A percentile compares a stretch with the other conserved stretches of the same genome.
These are phyloP conservation scores for Herpailurus yagouaroundi DNA, from an alignment of 2,113 vertebrate genomes.

Conservation along the genomic window DNA sequence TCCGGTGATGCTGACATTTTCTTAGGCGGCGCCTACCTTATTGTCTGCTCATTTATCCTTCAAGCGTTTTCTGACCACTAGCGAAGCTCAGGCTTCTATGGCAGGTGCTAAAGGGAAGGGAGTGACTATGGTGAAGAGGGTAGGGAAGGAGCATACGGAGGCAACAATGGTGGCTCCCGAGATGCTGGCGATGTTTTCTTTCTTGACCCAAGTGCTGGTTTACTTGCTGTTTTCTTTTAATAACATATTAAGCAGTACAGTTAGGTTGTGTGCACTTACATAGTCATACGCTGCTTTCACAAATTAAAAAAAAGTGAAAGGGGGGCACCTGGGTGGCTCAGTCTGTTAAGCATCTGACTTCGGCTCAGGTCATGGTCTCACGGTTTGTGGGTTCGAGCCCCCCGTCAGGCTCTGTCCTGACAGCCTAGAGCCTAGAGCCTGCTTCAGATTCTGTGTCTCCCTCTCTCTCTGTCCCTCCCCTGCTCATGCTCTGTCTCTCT, in stretches of 20 bases:
- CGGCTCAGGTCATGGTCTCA: too few species aligned
- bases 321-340: too few species aligned
- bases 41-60: neutral
- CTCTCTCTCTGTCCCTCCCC: too few species aligned
- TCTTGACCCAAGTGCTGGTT: neutral
- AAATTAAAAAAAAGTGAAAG: neutral
- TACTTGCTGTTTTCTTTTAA: neutral
- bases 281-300: neutral
- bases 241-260: neutral
- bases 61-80: neutral
- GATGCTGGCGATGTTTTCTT: neutral
- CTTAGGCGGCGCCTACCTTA: neutral
- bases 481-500: too few species aligned
- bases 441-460: too few species aligned
- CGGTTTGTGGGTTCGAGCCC: too few species aligned
- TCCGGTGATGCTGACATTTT: neutral
- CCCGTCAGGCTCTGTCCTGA: too few species aligned
- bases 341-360: too few species aligned
- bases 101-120: neutral
- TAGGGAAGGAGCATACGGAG: rapidly evolving
- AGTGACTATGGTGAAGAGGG: rapidly evolving
- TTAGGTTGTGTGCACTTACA: neutral
- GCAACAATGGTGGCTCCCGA: neutral
- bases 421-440: too few species aligned
- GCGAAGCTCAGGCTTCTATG: neutral